A percentile compares a stretch with the other conserved stretches of the same genome.
phyloP scores from a whole-genome alignment of 2,888 invertebrate genomes.

The Antheraea yamamai region DNA sequence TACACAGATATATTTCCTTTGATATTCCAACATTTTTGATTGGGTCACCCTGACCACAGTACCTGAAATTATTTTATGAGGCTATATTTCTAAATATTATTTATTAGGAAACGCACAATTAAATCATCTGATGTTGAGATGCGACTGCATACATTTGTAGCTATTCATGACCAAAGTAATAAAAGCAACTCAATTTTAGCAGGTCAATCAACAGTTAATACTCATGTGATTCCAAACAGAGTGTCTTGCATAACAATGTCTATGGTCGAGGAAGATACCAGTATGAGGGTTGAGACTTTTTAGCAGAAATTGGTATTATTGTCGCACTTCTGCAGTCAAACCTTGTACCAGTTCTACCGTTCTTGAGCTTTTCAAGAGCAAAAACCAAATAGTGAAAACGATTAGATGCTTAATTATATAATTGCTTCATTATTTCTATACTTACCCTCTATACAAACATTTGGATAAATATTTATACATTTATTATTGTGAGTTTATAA shows the following conservation, averaged over 20 bases:
- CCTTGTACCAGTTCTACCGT: neutral
- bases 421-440: too few relatives aligned
- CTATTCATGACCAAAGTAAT: too few relatives aligned
- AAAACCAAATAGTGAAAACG: too few relatives aligned
- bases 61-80: constrained; percentile 67
- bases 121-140: too few relatives aligned
- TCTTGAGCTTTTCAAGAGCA: too few relatives aligned
- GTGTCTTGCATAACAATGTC: too few relatives aligned
- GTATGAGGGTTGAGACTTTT: neutral
- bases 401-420: too few relatives aligned
- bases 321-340: neutral
- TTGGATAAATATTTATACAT: neutral
- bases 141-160: too few relatives aligned
- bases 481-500: neutral
- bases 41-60: constrained; percentile 90
- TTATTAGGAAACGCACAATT: neutral
- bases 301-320: neutral
- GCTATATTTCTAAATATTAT: neutral
- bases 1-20: constrained; percentile 87
- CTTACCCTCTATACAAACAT: neutral
- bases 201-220: too few relatives aligned
- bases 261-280: neutral
- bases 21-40: constrained; percentile 88
- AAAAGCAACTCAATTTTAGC: too few relatives aligned
- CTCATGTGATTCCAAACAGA: too few relatives aligned